These are phyloP conservation scores for Takifugu flavidus DNA, from an alignment of 2,113 vertebrate species.

Conservation along the genomic window DNA sequence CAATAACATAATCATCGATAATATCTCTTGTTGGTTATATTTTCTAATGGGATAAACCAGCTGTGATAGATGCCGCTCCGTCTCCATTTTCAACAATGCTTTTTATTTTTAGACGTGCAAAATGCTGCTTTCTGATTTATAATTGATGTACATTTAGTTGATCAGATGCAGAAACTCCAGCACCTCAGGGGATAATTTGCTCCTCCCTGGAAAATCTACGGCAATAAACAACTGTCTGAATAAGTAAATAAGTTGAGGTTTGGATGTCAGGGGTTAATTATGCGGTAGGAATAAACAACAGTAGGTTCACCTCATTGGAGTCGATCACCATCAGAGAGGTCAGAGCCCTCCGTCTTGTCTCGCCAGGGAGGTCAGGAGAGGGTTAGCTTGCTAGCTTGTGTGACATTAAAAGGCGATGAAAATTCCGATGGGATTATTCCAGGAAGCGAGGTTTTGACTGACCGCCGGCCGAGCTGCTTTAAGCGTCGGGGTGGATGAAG, in stretches of 20 bases:
- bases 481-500: constrained; percentile 11
- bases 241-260: constrained; percentile 29
- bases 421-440: too few relatives aligned
- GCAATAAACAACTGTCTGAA: constrained; percentile 2
- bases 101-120: too few relatives aligned
- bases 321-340: constrained; percentile 24
- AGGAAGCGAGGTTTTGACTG: constrained; percentile 10
- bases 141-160: not conserved
- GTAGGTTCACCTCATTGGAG: constrained; percentile 23
- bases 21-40: too few relatives aligned
- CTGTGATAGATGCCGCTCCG: too few relatives aligned
- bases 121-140: too few relatives aligned
- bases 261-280: constrained; percentile 48
- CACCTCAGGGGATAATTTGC: too few relatives aligned
- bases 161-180: too few relatives aligned
- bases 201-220: too few relatives aligned
- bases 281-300: constrained; percentile 41
- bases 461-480: constrained; percentile 17
- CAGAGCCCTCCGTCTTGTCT: not conserved
- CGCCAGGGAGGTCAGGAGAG: constrained; percentile 19
- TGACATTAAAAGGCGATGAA: not conserved
- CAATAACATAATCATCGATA: too few relatives aligned
- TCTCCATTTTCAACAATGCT: too few relatives aligned
- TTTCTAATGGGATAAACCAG: too few relatives aligned
- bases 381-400: constrained; percentile 11